These are phyloP conservation scores for Pseudoatta argentina DNA, from an alignment of 1,140 invertebrate genomes.

Conservation along the genomic window DNA sequence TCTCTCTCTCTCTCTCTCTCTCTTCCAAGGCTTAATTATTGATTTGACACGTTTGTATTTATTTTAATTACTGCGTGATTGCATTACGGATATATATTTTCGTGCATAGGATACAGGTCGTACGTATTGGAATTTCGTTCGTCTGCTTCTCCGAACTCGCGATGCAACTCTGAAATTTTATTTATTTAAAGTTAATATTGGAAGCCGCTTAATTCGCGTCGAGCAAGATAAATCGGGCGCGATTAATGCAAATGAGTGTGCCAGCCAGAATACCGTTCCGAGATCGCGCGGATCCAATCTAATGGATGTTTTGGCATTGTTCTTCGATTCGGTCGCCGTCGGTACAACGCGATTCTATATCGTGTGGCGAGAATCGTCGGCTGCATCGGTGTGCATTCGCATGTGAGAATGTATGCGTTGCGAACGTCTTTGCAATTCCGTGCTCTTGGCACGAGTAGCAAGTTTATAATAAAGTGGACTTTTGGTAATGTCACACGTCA, in stretches of 20 bases:
- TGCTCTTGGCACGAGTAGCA: slow-evolving; percentile 24
- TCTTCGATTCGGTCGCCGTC: slow-evolving; percentile 29
- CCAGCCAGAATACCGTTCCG: slow-evolving; percentile 20
- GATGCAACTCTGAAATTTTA: slow-evolving; percentile 17
- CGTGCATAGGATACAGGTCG: not conserved
- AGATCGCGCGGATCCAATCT: slow-evolving; percentile 36
- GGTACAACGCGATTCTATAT: slow-evolving; percentile 21
- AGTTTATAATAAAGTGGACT: slow-evolving; percentile 21
- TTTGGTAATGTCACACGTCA: not conserved
- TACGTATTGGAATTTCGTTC: not conserved
- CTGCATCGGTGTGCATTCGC: slow-evolving; percentile 68
- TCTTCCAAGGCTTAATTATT: not conserved
- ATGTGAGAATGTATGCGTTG: slow-evolving; percentile 68
- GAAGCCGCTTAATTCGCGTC: slow-evolving; percentile 9
- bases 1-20: not conserved
- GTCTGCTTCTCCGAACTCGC: not conserved
- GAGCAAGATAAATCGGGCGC: slow-evolving; percentile 32
- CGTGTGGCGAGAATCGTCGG: slow-evolving; percentile 1
- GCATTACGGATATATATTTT: not conserved
- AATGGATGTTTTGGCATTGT: slow-evolving; percentile 54
- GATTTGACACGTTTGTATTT: not conserved
- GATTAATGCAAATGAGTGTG: slow-evolving; percentile 54
- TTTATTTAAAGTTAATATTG: slow-evolving; percentile 47
- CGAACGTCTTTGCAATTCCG: slow-evolving; percentile 69
- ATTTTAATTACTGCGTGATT: not conserved